phyloP scores from a whole-genome alignment of 2,797 vertebrate species.

The Antennarius maculatus region DNA sequence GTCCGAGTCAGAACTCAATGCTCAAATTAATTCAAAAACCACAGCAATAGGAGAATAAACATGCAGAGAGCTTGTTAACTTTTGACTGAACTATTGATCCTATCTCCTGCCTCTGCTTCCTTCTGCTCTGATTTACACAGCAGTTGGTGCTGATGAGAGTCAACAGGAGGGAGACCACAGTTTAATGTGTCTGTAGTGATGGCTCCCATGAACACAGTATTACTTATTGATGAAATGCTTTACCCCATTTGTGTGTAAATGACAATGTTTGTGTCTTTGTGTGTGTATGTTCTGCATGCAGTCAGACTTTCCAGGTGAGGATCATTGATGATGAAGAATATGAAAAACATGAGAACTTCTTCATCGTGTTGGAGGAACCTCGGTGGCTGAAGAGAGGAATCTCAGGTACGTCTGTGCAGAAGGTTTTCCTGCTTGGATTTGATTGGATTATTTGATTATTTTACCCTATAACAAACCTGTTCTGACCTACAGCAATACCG shows the following conservation, averaged over 20 bases:
- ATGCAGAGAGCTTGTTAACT: background rate
- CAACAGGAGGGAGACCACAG: slow-evolving; percentile 5
- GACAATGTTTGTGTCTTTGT: background rate
- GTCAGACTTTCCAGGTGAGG: slow-evolving; percentile 87
- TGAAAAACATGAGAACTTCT: slow-evolving; percentile 92
- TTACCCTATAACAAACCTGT: background rate
- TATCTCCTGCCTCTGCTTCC: background rate
- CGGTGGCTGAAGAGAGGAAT: slow-evolving; percentile 91
- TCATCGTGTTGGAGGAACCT: slow-evolving; percentile 88
- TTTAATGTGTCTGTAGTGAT: slow-evolving; percentile 1
- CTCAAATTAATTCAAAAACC: background rate
- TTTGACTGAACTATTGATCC: slow-evolving; percentile 24
- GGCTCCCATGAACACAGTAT: background rate
- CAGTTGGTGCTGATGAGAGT: slow-evolving; percentile 27
- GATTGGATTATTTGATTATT: too few species aligned
- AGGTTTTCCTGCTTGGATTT: too few species aligned
- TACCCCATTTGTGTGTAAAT: background rate
- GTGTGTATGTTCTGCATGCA: slow-evolving; percentile 49
- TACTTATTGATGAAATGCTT: slow-evolving; percentile 18
- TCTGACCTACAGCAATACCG: background rate
- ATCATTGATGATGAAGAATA: slow-evolving; percentile 92
- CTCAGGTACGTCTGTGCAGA: slow-evolving; percentile 77
- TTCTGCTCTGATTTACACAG: slow-evolving; percentile 38
- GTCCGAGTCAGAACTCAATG: background rate
- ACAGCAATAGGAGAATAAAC: background rate